Percentiles rank a stretch among this genome's conserved stretches.
phyloP scores from a whole-genome alignment of 2,888 invertebrate species.

The Drosophila mettleri region DNA sequence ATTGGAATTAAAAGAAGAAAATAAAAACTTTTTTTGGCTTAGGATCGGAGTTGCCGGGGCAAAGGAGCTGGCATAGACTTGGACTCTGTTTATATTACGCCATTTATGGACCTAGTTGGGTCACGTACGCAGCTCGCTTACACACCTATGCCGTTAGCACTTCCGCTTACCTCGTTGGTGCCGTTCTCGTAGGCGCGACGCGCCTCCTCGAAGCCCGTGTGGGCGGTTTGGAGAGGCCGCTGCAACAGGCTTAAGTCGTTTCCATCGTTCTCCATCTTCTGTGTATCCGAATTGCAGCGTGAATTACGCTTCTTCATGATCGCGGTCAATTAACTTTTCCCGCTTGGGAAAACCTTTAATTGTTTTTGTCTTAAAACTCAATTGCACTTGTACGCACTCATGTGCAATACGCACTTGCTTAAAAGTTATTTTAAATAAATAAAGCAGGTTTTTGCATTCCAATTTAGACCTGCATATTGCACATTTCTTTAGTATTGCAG shows the following conservation, averaged over 20 bases:
- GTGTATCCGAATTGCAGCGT: conserved; percentile 69
- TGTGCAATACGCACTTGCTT: conserved; percentile 18
- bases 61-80: not conserved
- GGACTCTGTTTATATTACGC: conserved; percentile 47
- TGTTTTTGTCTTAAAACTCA: conserved; percentile 7
- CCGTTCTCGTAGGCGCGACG: conserved; percentile 90
- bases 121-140: conserved; percentile 64
- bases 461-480: conserved; percentile 69
- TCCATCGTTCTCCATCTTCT: conserved; percentile 85
- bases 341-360: conserved; percentile 10
- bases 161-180: conserved; percentile 89
- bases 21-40: no score
- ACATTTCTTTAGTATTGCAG: conserved; percentile 53
- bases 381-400: conserved; percentile 17
- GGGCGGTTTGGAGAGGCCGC: conserved; percentile 89
- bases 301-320: conserved; percentile 69
- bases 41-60: not conserved
- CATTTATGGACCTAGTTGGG: conserved; percentile 55
- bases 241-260: conserved; percentile 87
- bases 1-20: not conserved
- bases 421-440: conserved; percentile 14
- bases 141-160: conserved; percentile 3
- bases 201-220: conserved; percentile 90
- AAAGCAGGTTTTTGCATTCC: conserved; percentile 30
- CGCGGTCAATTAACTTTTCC: not conserved